Base-by-base conservation (phyloP, 2,888 invertebrate species). In the Luffia ferchaultella region DNA sequence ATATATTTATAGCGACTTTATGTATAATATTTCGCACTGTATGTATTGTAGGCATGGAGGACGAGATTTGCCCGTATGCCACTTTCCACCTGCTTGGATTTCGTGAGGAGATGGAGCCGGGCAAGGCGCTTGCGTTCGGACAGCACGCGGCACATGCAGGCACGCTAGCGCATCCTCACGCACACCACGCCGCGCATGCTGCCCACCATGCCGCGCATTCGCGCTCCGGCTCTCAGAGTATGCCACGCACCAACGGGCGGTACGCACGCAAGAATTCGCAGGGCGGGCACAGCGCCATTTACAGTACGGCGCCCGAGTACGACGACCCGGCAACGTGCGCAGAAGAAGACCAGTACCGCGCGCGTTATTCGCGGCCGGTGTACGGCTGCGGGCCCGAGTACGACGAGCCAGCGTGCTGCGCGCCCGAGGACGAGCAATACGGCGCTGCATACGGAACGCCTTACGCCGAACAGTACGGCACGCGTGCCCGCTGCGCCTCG, bases 11-110 rank as follows among this genome's bases (percentile, higher is more conserved):
- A n/a, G n/a, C n/a, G n/a, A n/a, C n/a, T n/a, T n/a, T n/a, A n/a
- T n/a, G n/a, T n/a, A n/a, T n/a, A n/a, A n/a, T n/a, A n/a, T n/a
- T 30, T 30, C 3, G 3, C 30, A 42, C 44, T 19, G 18, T 53
- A 50, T 19, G 2, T 3, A 40, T 16, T 30, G 3, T 86, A 93
- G 95, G 95, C 73, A 94, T 95, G 91, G 95, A 97, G 73, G 96
- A 96, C 69, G 96, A 97, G 77, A 96, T 97, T 73, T 96, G 96
- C 82, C 97, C 97, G 44, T 97, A 97, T 80, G 97, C 97, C 7
- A 97, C 97, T 43, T 97, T 97, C 92, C 96, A 97, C 76, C 87
- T 96, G 66, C 89, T 96, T 52, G 96, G 95, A 60, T 96, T 96
- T 91, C 93, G 96, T 63, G 95, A 96, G 73, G 95, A 96, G 87